Evolutionary conservation across 2,888 invertebrate genomes (phyloP).

Genomic region (Litoditis marina): DNA sequence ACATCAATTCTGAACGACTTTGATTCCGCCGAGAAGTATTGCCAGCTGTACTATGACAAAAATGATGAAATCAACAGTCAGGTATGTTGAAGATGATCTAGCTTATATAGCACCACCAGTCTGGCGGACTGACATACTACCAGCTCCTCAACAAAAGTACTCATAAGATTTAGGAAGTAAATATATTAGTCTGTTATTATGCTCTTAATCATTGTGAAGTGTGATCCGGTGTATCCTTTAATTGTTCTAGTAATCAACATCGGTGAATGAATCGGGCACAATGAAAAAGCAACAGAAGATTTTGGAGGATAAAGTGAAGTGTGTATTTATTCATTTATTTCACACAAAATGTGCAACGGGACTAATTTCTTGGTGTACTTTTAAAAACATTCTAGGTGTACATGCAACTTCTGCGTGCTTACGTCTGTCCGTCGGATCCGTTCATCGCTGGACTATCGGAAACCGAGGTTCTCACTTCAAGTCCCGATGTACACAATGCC

Average conservation of each 20-base stretch:
- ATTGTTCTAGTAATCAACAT: too few species aligned
- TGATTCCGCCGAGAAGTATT: conserved; percentile 79
- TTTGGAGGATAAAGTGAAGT: too few species aligned
- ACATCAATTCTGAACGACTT: conserved; percentile 81
- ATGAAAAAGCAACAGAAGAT: too few species aligned
- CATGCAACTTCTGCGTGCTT: conserved; percentile 70
- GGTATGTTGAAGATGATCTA: conserved; percentile 31
- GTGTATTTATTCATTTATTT: too few species aligned
- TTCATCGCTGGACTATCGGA: conserved; percentile 22
- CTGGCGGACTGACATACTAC: too few species aligned
- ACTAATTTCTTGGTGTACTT: too few species aligned
- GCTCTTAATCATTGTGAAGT: too few species aligned
- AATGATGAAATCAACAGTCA: conserved; percentile 48
- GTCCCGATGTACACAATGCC: conserved; percentile 78
- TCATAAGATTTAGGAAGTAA: not conserved
- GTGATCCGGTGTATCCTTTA: too few species aligned
- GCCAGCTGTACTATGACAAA: conserved; percentile 63
- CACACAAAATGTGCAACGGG: too few species aligned
- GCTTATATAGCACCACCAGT: not conserved
- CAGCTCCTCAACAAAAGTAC: not conserved
- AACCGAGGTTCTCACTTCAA: conserved; percentile 61
- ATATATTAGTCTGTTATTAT: too few species aligned
- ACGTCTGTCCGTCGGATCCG: conserved; percentile 68
- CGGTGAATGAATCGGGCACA: too few species aligned
- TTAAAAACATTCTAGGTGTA: conserved; percentile 70